Base-by-base conservation (phyloP, 2,797 vertebrate genomes). In the Crocidura indochinensis region DNA sequence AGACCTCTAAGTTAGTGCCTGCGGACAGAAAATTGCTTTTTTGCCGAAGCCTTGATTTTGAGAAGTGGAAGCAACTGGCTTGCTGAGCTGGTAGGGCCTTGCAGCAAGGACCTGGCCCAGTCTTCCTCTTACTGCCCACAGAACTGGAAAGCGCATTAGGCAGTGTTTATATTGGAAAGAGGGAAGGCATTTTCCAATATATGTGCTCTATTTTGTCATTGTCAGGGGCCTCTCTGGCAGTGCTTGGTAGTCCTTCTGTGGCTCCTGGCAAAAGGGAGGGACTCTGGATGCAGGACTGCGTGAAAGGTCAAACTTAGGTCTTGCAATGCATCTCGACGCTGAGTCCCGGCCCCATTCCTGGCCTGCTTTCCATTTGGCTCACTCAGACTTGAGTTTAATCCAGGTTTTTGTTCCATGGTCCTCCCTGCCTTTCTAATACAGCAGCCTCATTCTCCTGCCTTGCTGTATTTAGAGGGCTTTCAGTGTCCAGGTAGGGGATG, bases 1-100 rank as follows among this genome's bases (percentile, higher is more conserved):
- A n/a, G n/a, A n/a, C n/a, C n/a, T n/a, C n/a, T n/a, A n/a, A 92
- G 89, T 94, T 84, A 91, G 73, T 86, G 24, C 20, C 80, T n/a
- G 83, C 22, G 81, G 77, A 79, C 78, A 79, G 68, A 53, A 90
- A 38, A 82, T 71, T 79, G 73, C 88, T 68, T 95, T 81, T 69
- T 68, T n/a, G n/a, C n/a, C n/a, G n/a, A n/a, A n/a, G n/a, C 82
- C 86, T 85, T 72, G 90, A 87, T 77, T 83, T 2, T 38, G 74
- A 51, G 85, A 56, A 49, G 31, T 15, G 0, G 9, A 31, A 29
- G 77, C 67, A 73, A 69, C 46, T 8, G 26, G 89, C n/a, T n/a
- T n/a, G n/a, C n/a, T n/a, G n/a, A n/a, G n/a, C n/a, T n/a, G 46
- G 19, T 53, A 31, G 31, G 74, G 60, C n/a, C 31, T 47, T 27